Evolutionary conservation across 2,797 vertebrate genomes (phyloP).

Genomic region (Micrastur ruficollis): DNA sequence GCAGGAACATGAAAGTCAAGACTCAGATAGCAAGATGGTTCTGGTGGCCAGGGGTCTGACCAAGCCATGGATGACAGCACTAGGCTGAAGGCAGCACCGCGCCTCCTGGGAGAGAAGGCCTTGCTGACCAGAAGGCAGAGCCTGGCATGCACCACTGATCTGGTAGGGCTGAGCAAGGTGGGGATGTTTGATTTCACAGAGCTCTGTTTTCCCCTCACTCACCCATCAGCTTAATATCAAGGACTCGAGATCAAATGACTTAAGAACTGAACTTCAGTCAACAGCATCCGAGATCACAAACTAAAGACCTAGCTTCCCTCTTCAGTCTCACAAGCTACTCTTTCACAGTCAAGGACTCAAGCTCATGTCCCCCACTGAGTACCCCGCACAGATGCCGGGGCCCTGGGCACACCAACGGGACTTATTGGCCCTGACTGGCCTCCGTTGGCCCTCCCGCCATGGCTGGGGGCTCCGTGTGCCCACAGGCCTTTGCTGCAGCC

Average conservation of each 20-base stretch:
- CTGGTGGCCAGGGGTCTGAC: background rate
- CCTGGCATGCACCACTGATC: background rate
- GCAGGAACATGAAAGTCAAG: background rate
- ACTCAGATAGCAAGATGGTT: background rate
- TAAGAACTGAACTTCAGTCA: background rate
- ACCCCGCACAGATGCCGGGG: accelerated
- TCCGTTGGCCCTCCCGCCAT: background rate
- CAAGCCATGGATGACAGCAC: background rate
- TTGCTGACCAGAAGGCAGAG: background rate
- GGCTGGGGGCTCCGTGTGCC: background rate
- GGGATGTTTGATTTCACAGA: background rate
- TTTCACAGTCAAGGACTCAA: background rate
- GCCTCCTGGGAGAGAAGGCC: too few relatives aligned
- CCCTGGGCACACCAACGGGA: background rate
- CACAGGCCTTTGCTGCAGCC: background rate
- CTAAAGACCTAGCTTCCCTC: background rate
- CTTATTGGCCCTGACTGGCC: background rate
- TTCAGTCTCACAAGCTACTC: background rate
- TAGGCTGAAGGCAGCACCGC: background rate
- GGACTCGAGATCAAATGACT: background rate
- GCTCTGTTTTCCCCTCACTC: background rate
- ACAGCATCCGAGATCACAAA: background rate
- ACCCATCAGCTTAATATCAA: background rate
- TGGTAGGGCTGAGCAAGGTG: background rate
- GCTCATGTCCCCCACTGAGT: accelerated